Percentiles rank a stretch among this genome's conserved stretches.
Conservation (phyloP, 2,888 invertebrate species). For the Apodemia duryi region DNA sequence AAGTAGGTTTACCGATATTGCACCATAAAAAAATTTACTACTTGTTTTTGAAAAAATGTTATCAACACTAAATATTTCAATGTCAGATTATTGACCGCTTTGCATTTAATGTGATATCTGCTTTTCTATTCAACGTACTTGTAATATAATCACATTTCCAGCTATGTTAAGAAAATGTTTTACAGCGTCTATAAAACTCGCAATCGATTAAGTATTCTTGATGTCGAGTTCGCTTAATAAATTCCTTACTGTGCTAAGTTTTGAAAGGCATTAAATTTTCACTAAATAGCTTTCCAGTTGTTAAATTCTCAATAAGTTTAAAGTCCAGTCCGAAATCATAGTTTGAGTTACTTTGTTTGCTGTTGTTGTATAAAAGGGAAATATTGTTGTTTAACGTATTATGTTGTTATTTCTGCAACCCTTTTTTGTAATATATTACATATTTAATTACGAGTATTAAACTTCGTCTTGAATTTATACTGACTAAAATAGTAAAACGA, state of each 20-base stretch:
- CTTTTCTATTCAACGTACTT: too few species aligned
- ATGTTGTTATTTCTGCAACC: slow-evolving; percentile 1
- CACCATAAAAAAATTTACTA: too few species aligned
- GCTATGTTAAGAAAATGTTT: not conserved
- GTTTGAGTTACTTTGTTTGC: slow-evolving; percentile 10
- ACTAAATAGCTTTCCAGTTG: slow-evolving; percentile 73
- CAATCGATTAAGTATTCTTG: slow-evolving; percentile 21
- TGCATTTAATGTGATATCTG: too few species aligned
- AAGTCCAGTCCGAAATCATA: slow-evolving; percentile 15
- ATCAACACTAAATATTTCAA: too few species aligned
- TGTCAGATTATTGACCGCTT: too few species aligned
- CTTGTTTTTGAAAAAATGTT: too few species aligned
- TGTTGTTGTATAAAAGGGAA: slow-evolving; percentile 7
- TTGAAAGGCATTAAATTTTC: slow-evolving; percentile 69
- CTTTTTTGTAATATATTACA: not conserved
- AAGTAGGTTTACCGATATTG: too few species aligned
- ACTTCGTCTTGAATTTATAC: too few species aligned
- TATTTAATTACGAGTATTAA: not conserved
- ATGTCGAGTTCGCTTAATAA: slow-evolving; percentile 20
- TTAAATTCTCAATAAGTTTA: slow-evolving; percentile 57
- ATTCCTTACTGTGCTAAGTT: slow-evolving; percentile 46
- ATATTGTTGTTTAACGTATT: not conserved
- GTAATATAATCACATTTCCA: not conserved
- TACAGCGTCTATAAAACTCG: slow-evolving; percentile 1
- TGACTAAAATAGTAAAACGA: too few species aligned